Evolutionary conservation across 2,888 invertebrate species (phyloP).

Genomic region (Branchipolynoe longqiensis): DNA sequence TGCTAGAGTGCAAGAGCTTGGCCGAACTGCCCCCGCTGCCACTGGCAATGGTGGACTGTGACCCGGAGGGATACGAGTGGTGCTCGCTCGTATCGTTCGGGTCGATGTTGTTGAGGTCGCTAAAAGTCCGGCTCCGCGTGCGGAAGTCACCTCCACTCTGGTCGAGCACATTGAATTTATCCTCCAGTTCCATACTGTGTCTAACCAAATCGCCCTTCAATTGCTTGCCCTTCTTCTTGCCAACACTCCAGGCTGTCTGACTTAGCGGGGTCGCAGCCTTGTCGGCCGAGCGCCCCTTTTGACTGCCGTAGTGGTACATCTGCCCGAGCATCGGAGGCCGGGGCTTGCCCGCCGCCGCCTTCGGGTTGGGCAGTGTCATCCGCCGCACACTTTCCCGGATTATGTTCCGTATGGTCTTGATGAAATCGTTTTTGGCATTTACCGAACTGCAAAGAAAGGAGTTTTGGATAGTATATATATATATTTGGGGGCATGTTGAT

Average conservation of each 20-base stretch:
- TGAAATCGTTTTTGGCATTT: slow-evolving; percentile 97
- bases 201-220: slow-evolving; percentile 69
- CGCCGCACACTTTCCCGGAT: slow-evolving; percentile 97
- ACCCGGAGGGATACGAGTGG: slow-evolving; percentile 57
- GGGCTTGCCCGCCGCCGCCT: slow-evolving; percentile 43
- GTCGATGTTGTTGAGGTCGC: slow-evolving; percentile 84
- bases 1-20: slow-evolving; percentile 94
- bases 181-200: slow-evolving; percentile 87
- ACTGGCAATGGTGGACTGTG: slow-evolving; percentile 70
- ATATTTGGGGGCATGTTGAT: neutral
- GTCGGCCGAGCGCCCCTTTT: slow-evolving; percentile 30
- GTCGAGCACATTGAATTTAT: slow-evolving; percentile 80
- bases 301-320: slow-evolving; percentile 44
- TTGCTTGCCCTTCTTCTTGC: slow-evolving; percentile 59
- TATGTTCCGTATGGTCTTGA: slow-evolving; percentile 97
- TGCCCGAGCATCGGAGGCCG: slow-evolving; percentile 53
- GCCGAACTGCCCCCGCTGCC: slow-evolving; percentile 82
- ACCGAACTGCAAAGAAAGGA: slow-evolving; percentile 88
- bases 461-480: slow-evolving; percentile 11
- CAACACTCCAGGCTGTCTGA: slow-evolving; percentile 49
- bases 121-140: slow-evolving; percentile 94
- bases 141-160: slow-evolving; percentile 84
- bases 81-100: slow-evolving; percentile 80
- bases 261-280: slow-evolving; percentile 40
- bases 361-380: slow-evolving; percentile 91